Percentiles rank a stretch among this genome's conserved stretches.
Evolutionary conservation across 2,888 invertebrate species (phyloP).

Genomic region (Drosophila barbarae): DNA sequence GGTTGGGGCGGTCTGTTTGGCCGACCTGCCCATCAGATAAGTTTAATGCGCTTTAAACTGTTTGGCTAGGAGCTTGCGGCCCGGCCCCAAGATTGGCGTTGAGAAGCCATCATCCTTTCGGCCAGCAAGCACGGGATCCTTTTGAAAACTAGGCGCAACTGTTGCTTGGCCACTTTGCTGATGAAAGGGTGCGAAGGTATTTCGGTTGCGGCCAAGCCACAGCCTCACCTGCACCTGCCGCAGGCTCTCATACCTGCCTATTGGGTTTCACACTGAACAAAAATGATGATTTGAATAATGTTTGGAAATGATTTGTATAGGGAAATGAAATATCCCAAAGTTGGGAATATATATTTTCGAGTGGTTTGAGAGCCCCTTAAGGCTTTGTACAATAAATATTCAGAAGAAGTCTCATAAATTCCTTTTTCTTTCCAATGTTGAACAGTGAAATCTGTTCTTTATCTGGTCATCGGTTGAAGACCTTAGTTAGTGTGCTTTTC

Average conservation of each 20-base stretch:
- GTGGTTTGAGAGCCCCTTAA: background rate
- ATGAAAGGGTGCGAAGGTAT: conserved; percentile 57
- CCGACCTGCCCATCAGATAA: conserved; percentile 59
- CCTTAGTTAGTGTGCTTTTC: conserved; percentile 46
- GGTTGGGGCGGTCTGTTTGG: conserved; percentile 1
- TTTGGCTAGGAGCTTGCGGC: conserved; percentile 56
- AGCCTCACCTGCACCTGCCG: conserved; percentile 24
- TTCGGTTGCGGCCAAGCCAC: conserved; percentile 47
- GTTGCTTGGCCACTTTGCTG: conserved; percentile 61
- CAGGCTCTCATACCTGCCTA: conserved; percentile 16
- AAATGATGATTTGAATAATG: background rate
- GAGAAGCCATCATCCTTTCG: conserved; percentile 34
- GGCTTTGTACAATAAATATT: background rate
- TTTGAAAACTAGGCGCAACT: conserved; percentile 67
- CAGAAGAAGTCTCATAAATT: background rate
- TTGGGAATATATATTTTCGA: background rate
- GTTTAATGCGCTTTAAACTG: conserved; percentile 73
- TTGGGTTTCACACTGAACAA: conserved; percentile 23
- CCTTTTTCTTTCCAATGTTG: background rate
- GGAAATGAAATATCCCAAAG: background rate
- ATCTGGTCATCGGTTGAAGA: conserved; percentile 44
- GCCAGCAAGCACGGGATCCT: conserved; percentile 26
- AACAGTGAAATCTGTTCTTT: conserved; percentile 14
- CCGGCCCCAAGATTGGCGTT: background rate
- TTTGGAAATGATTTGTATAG: background rate